These are phyloP conservation scores for Nymphalis c-album DNA, from an alignment of 2,888 invertebrate genomes.

Conservation along the genomic window DNA sequence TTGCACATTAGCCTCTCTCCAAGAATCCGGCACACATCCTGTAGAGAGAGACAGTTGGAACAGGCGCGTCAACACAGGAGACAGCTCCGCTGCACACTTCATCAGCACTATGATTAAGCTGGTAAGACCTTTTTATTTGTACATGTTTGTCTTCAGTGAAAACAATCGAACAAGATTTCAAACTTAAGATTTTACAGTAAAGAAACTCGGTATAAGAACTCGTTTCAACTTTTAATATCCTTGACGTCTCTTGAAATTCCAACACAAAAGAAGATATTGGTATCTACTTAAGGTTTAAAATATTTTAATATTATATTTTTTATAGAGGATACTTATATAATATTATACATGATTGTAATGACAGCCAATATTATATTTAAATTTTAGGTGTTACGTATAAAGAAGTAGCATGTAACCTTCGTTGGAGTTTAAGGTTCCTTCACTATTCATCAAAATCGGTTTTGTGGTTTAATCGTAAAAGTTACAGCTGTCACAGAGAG, in stretches of 20 bases:
- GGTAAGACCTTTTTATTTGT: background rate
- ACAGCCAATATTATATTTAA: background rate
- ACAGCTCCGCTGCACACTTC: no score
- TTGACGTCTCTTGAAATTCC: conserved; percentile 21
- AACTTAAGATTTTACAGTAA: conserved; percentile 14
- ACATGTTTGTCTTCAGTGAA: background rate
- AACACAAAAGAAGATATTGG: conserved; percentile 18
- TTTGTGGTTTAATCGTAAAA: no score
- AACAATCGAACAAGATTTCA: conserved; percentile 5
- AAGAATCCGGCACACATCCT: no score
- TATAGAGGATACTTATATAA: conserved; percentile 11
- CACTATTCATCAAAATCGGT: no score
- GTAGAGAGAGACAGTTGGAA: no score
- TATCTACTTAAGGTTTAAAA: conserved; percentile 13
- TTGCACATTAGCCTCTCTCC: no score
- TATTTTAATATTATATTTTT: conserved; percentile 3
- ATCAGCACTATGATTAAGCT: no score
- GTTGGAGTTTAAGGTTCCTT: no score
- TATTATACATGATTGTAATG: background rate
- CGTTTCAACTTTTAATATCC: conserved; percentile 30
- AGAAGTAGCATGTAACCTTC: no score
- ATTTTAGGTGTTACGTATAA: no score
- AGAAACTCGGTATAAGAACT: conserved; percentile 21
- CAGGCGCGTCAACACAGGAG: no score
- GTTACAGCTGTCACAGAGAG: no score